A percentile compares a stretch with the other conserved stretches of the same genome.
Evolutionary conservation across 2,113 vertebrate species (phyloP).

Genomic region (Amblyornis subalaris): DNA sequence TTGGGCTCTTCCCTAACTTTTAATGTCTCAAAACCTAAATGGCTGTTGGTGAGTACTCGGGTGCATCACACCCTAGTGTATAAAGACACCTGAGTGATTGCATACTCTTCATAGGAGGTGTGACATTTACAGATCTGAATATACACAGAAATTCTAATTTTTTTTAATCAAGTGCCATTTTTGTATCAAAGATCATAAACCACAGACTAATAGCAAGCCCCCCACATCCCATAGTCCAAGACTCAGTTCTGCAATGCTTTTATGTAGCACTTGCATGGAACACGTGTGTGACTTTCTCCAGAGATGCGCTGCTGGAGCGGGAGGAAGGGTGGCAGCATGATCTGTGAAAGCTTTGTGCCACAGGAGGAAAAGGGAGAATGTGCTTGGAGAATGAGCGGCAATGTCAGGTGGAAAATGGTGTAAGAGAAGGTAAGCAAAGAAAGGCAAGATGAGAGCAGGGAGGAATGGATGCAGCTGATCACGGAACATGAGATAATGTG

Average conservation of each 20-base stretch:
- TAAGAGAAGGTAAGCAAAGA: neutral
- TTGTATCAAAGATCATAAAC: neutral
- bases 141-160: neutral
- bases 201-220: neutral
- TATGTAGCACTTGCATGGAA: neutral
- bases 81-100: neutral
- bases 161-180: neutral
- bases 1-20: neutral
- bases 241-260: neutral
- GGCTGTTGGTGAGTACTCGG: neutral
- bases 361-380: neutral
- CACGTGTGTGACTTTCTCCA: neutral
- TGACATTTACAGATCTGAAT: neutral
- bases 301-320: fast-evolving
- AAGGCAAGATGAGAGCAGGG: neutral
- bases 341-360: neutral
- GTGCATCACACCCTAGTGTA: neutral
- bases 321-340: neutral
- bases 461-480: neutral
- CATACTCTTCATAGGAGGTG: neutral
- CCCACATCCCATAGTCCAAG: neutral
- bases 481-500: neutral
- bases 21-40: neutral
- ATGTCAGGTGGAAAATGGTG: neutral
- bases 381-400: neutral